Evolutionary conservation across 2,888 invertebrate genomes (phyloP), one percentile per base, ranked within the genome.

Genomic region (Schizotus pectinicornis): DNA sequence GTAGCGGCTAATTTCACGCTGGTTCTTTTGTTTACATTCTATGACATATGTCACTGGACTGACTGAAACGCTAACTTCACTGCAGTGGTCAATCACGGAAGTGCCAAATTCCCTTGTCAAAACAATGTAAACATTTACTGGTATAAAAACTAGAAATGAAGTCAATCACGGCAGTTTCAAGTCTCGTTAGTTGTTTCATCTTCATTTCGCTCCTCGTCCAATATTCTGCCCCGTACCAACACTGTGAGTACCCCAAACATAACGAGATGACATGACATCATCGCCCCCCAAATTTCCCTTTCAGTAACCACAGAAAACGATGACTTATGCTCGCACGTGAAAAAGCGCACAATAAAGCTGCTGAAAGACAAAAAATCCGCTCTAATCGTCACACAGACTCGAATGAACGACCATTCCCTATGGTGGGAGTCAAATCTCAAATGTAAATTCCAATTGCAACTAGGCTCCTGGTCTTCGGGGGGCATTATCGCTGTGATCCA

Each of bases 401-500:
- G 59, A 14, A 65, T 75, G 47, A 71, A 70, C 33, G 63, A 71
- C 33, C 71, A 73, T 45, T 49, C 63, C 32, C 31, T 69, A n/a
- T 71, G 63, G 7, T 74, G 78, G 62, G 58, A 65, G 1, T 56
- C 62, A 22, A 69, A 73, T 47, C 72, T 74, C 14, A 59, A 65
- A 3, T 81, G 80, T 58, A 71, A 64, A 43, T 79, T 80, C 61
- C 64, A 74, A 57, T 73, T 80, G 2, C 68, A 74, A 48, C 57
- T 74, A 0, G 50, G 60, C 2, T 63, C 61, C 39, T 39, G 22
- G 22, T 22, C 45, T 11, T 56, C 52, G 31, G 67, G 66, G 53
- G 82, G 82, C 7, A 64, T 84, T 7, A 79, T 83, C 59, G 83
- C 80, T 12, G 83, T 83, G 3, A 80, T 84, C 42, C 84, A 84